These are phyloP conservation scores for Esox masquinongy DNA, from an alignment of 2,797 vertebrate species.

Conservation along the genomic window DNA sequence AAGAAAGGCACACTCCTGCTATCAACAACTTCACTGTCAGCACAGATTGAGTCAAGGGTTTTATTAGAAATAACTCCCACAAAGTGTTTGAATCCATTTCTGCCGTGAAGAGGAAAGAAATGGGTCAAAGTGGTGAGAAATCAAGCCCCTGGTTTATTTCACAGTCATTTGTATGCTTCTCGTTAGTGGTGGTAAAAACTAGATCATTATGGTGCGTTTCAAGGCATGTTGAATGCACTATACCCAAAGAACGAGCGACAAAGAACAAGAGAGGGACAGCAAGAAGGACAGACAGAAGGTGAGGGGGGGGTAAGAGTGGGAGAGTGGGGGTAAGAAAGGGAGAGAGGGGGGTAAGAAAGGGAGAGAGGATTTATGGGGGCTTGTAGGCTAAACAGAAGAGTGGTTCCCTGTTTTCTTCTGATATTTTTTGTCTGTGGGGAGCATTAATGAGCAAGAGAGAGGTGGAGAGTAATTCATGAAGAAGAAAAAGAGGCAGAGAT, in stretches of 20 bases:
- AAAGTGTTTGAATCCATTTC: constrained; percentile 41
- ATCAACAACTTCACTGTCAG: constrained; percentile 23
- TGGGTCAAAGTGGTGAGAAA: constrained; percentile 54
- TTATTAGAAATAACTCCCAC: constrained; percentile 43
- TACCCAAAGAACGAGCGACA: no score
- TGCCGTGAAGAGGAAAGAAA: constrained; percentile 41
- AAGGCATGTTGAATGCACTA: constrained; percentile 36
- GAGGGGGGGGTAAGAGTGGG: constrained; percentile 52
- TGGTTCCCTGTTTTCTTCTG: not conserved
- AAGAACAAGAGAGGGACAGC: constrained; percentile 14
- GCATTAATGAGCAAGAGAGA: not conserved
- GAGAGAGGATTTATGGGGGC: not conserved
- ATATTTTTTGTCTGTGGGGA: not conserved
- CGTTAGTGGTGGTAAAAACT: constrained; percentile 58
- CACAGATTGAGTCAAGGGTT: constrained; percentile 26
- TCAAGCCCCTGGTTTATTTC: constrained; percentile 57
- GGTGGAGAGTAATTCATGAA: not conserved
- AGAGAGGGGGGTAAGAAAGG: no score
- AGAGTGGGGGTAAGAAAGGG: no score
- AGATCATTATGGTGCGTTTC: constrained; percentile 66
- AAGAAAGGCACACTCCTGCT: constrained; percentile 1
- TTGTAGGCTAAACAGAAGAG: not conserved
- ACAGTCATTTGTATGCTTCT: constrained; percentile 65
- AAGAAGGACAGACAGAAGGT: constrained; percentile 43
- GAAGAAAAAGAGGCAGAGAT: constrained; percentile 45